These are phyloP conservation scores for Brachyrhaphis roseni DNA, from an alignment of 2,797 vertebrate species.

Conservation along the genomic window DNA sequence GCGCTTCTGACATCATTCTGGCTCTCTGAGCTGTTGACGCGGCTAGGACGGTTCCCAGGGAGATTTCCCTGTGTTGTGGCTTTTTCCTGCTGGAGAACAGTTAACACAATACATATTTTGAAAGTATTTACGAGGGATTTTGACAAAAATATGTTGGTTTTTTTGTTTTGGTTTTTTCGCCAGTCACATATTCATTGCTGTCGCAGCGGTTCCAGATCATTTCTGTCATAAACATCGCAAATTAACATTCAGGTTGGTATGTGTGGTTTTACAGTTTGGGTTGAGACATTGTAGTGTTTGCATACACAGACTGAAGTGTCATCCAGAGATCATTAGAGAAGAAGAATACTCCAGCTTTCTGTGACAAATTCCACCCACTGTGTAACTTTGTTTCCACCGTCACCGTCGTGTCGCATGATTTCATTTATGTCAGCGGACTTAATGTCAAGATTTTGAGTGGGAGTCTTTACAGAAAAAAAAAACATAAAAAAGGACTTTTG, in stretches of 20 bases:
- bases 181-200: constrained; percentile 46
- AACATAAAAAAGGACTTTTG: not conserved
- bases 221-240: constrained; percentile 75
- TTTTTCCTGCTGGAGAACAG: constrained; percentile 49
- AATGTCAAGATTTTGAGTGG: not conserved
- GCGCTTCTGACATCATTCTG: constrained; percentile 52
- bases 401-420: not conserved
- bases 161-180: constrained; percentile 17
- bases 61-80: constrained; percentile 63
- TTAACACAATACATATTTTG: constrained; percentile 66
- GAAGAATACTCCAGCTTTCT: constrained; percentile 28
- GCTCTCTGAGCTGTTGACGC: constrained; percentile 56
- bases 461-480: not conserved
- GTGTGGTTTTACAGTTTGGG: constrained; percentile 67
- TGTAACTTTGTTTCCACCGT: not conserved
- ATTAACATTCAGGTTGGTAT: constrained; percentile 67
- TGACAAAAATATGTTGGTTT: constrained; percentile 28
- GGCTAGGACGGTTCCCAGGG: constrained; percentile 63
- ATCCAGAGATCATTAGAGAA: constrained; percentile 47
- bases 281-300: constrained; percentile 59
- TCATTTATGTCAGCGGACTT: not conserved
- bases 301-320: constrained; percentile 51
- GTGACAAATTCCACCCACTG: constrained; percentile 16
- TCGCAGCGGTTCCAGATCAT: constrained; percentile 50
- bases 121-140: constrained; percentile 58